Percentiles rank a stretch among this genome's conserved stretches.
These are phyloP conservation scores for Phyllopteryx taeniolatus DNA, from an alignment of 2,113 vertebrate genomes.

Conservation along the genomic window DNA sequence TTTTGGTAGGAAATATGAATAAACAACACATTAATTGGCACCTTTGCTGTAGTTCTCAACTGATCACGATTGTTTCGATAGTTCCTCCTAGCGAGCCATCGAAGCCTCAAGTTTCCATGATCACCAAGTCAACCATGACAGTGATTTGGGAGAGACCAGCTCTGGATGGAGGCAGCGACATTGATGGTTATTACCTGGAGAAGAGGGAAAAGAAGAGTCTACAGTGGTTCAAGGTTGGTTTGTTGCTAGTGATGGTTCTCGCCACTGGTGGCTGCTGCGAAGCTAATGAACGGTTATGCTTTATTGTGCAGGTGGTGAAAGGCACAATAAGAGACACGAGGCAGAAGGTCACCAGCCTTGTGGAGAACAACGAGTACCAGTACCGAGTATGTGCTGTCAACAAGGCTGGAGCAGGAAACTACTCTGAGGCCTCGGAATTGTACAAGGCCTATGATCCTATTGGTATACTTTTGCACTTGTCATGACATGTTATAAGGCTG, in stretches of 20 bases:
- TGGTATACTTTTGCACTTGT: constrained; percentile 71
- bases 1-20: constrained; percentile 81
- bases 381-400: constrained; percentile 92
- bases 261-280: not conserved
- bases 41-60: not conserved
- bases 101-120: constrained; percentile 86
- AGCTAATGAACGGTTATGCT: not conserved
- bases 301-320: constrained; percentile 77
- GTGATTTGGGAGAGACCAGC: constrained; percentile 90
- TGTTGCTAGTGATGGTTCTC: not conserved
- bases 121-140: constrained; percentile 93
- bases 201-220: constrained; percentile 96
- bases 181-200: constrained; percentile 93
- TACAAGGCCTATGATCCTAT: constrained; percentile 91
- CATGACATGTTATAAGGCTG: not conserved
- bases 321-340: constrained; percentile 94
- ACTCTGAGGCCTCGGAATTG: constrained; percentile 89
- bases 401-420: constrained; percentile 91
- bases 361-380: constrained; percentile 88
- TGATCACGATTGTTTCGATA: constrained; percentile 45
- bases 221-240: constrained; percentile 87
- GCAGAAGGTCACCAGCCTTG: constrained; percentile 87
- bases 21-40: not conserved
- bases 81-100: constrained; percentile 91
- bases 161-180: constrained; percentile 89